phyloP scores from a whole-genome alignment of 1,140 invertebrate species.

The Drosophila seguyi region DNA sequence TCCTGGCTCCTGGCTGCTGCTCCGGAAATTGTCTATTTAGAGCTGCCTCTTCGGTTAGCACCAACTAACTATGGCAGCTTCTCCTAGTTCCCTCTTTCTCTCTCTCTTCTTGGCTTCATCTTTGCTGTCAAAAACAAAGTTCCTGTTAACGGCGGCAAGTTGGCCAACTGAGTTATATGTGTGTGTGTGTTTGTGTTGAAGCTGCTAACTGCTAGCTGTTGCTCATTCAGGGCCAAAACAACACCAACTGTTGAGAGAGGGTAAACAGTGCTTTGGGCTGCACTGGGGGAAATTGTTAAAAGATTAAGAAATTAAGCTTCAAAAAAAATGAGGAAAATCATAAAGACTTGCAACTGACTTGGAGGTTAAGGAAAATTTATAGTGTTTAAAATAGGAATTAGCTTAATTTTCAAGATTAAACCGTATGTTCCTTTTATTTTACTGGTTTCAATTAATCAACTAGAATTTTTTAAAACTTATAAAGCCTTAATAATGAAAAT shows the following conservation, averaged over 20 bases:
- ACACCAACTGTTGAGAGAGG: constrained; percentile 57
- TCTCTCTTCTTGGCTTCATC: constrained; percentile 1
- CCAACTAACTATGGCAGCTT: background rate
- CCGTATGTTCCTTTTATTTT: too few species aligned
- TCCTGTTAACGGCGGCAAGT: constrained; percentile 42
- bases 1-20: constrained; percentile 14
- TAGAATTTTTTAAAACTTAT: too few species aligned
- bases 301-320: background rate
- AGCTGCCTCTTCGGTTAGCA: constrained; percentile 13
- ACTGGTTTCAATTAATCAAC: too few species aligned
- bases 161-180: background rate
- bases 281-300: background rate
- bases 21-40: constrained; percentile 55
- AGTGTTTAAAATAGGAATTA: too few species aligned
- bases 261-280: constrained; percentile 21
- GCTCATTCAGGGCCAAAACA: constrained; percentile 62
- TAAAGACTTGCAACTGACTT: too few species aligned
- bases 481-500: too few species aligned
- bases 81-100: background rate
- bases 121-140: constrained; percentile 58
- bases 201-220: constrained; percentile 15
- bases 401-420: too few species aligned
- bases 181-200: constrained; percentile 3
- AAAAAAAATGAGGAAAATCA: too few species aligned
- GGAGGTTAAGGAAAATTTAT: too few species aligned